Evolutionary conservation across 2,797 vertebrate genomes (phyloP).

Genomic region (Xiphophorus birchmanni): DNA sequence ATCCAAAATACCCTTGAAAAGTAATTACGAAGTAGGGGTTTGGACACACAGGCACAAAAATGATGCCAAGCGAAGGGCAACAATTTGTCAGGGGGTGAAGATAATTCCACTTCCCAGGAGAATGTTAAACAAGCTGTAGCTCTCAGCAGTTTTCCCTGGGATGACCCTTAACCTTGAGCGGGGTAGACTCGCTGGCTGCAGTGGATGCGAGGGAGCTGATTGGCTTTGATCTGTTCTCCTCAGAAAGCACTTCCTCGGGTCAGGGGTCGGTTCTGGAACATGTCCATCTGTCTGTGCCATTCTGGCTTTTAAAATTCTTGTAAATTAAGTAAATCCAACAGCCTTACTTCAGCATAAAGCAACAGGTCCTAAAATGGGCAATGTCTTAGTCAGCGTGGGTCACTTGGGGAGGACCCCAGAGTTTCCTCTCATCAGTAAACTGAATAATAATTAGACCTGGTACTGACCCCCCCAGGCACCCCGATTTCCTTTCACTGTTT

Average conservation of each 20-base stretch:
- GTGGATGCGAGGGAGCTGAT: slow-evolving; percentile 78
- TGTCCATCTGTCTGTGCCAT: slow-evolving; percentile 81
- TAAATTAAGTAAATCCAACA: slow-evolving; percentile 81
- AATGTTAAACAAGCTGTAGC: slow-evolving; percentile 77
- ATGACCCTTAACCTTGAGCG: slow-evolving; percentile 75
- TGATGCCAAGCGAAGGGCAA: slow-evolving; percentile 49
- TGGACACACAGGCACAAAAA: slow-evolving; percentile 35
- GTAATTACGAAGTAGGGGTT: slow-evolving; percentile 35
- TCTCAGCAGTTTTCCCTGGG: slow-evolving; percentile 68
- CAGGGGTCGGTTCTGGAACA: slow-evolving; percentile 83
- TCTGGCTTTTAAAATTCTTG: slow-evolving; percentile 83
- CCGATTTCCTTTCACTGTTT: slow-evolving; percentile 72
- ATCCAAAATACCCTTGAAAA: slow-evolving; percentile 39
- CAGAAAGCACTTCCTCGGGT: slow-evolving; percentile 83
- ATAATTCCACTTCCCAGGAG: slow-evolving; percentile 76
- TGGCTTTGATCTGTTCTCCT: slow-evolving; percentile 82
- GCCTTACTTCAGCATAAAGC: slow-evolving; percentile 54
- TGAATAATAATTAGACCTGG: slow-evolving; percentile 72
- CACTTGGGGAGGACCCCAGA: slow-evolving; percentile 51
- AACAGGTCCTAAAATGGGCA: slow-evolving; percentile 36
- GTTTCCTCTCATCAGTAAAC: slow-evolving; percentile 73
- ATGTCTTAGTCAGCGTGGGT: slow-evolving; percentile 54
- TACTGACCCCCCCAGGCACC: slow-evolving; percentile 68
- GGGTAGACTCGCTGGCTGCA: slow-evolving; percentile 79
- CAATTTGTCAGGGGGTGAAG: slow-evolving; percentile 76